Conservation (phyloP, 2,113 vertebrate species). For the Trogon melanurus region DNA sequence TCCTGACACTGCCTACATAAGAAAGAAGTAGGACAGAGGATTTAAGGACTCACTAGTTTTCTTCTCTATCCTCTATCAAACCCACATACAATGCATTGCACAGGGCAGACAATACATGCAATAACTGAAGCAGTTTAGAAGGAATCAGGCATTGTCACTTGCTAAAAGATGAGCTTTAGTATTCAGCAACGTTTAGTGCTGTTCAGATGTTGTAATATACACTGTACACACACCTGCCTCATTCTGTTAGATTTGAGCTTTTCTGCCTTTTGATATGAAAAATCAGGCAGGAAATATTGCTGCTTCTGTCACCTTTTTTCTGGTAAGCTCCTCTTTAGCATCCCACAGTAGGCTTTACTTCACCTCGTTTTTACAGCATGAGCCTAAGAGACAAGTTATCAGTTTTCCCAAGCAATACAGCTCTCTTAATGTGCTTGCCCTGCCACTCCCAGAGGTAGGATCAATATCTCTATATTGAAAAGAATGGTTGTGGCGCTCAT, state of each 20-base stretch:
- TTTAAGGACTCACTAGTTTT: rapidly evolving
- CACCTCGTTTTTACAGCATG: not conserved
- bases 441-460: slow-evolving; percentile 1
- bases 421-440: not conserved
- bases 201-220: not conserved
- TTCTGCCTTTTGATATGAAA: not conserved
- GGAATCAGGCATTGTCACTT: not conserved
- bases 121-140: not conserved
- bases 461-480: slow-evolving; percentile 25
- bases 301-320: not conserved
- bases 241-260: not conserved
- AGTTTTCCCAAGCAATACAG: not conserved
- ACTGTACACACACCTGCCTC: not conserved
- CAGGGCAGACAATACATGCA: not conserved
- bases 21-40: not conserved
- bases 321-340: not conserved
- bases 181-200: not conserved
- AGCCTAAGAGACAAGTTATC: not conserved
- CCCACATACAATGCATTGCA: not conserved
- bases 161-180: not conserved
- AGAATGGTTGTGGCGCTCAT: not conserved
- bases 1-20: not conserved
- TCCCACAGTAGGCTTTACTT: not conserved
- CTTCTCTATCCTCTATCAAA: not conserved
- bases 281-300: not conserved